Conservation (phyloP, 2,888 invertebrate genomes). For the Thyatira batis region DNA sequence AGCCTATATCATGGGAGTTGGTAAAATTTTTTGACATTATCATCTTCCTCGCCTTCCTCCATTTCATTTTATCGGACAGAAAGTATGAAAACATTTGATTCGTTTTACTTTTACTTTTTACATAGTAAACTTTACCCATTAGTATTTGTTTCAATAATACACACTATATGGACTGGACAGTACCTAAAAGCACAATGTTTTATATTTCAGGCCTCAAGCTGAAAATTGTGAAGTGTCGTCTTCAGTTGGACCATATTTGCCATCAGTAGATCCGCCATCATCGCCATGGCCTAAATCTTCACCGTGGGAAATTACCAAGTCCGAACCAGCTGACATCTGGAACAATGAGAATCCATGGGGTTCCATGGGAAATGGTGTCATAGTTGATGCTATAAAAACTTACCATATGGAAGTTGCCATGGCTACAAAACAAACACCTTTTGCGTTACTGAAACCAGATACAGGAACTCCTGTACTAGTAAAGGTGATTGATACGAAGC, state of each 20-base stretch:
- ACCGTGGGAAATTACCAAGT: slow-evolving; percentile 40
- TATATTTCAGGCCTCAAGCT: slow-evolving; percentile 37
- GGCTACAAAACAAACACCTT: slow-evolving; percentile 85
- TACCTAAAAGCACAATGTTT: neutral
- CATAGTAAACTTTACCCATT: too few relatives aligned
- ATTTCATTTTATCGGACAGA: too few relatives aligned
- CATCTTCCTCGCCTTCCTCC: too few relatives aligned
- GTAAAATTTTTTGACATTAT: too few relatives aligned
- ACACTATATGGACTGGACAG: too few relatives aligned
- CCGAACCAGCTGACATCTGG: slow-evolving; percentile 37
- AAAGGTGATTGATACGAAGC: slow-evolving; percentile 82
- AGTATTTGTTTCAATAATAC: too few relatives aligned
- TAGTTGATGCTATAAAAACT: slow-evolving; percentile 87
- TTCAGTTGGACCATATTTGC: slow-evolving; percentile 60
- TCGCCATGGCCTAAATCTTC: slow-evolving; percentile 40
- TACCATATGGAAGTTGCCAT: slow-evolving; percentile 86
- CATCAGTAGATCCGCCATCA: slow-evolving; percentile 35
- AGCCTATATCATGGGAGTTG: too few relatives aligned
- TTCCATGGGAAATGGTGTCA: slow-evolving; percentile 73
- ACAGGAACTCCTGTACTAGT: slow-evolving; percentile 86
- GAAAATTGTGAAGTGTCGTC: slow-evolving; percentile 71
- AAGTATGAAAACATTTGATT: too few relatives aligned
- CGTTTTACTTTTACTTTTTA: too few relatives aligned
- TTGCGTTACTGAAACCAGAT: slow-evolving; percentile 86
- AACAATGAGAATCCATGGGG: slow-evolving; percentile 39